Conservation (phyloP, 2,888 invertebrate genomes). For the Phorcus lineatus region DNA sequence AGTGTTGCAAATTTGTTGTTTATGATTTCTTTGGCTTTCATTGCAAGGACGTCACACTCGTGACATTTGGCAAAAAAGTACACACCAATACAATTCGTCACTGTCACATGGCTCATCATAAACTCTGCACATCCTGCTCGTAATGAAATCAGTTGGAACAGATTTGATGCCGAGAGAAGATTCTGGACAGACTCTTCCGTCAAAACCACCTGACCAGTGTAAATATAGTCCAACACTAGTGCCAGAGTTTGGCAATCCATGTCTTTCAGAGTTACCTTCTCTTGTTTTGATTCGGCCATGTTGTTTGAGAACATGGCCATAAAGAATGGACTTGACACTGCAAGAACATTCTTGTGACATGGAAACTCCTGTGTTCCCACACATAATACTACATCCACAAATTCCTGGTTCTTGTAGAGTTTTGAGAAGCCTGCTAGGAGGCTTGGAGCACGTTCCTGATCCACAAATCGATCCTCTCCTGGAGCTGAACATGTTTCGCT, state of each 20-base stretch:
- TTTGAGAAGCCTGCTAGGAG: slow-evolving; percentile 64
- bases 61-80: slow-evolving; percentile 74
- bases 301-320: slow-evolving; percentile 72
- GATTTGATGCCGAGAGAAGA: slow-evolving; percentile 72
- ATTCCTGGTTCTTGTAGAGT: slow-evolving; percentile 68
- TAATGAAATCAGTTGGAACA: slow-evolving; percentile 70
- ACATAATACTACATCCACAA: slow-evolving; percentile 68
- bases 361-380: slow-evolving; percentile 65
- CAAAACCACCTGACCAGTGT: slow-evolving; percentile 67
- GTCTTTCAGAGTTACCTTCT: slow-evolving; percentile 67
- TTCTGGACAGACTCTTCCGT: slow-evolving; percentile 72
- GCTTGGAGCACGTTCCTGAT: slow-evolving; percentile 57
- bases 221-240: slow-evolving; percentile 72
- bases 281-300: slow-evolving; percentile 67
- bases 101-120: slow-evolving; percentile 72
- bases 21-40: slow-evolving; percentile 67
- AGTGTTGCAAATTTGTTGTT: slow-evolving; percentile 62
- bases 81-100: slow-evolving; percentile 71
- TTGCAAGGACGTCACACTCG: slow-evolving; percentile 61
- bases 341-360: slow-evolving; percentile 72
- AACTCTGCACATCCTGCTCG: slow-evolving; percentile 72
- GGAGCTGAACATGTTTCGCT: slow-evolving; percentile 43
- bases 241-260: slow-evolving; percentile 68
- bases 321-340: slow-evolving; percentile 73
- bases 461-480: slow-evolving; percentile 57